Evolutionary conservation across 2,797 vertebrate genomes (phyloP), one percentile per base, ranked within the genome.

Genomic region (Capromys pilorides): DNA sequence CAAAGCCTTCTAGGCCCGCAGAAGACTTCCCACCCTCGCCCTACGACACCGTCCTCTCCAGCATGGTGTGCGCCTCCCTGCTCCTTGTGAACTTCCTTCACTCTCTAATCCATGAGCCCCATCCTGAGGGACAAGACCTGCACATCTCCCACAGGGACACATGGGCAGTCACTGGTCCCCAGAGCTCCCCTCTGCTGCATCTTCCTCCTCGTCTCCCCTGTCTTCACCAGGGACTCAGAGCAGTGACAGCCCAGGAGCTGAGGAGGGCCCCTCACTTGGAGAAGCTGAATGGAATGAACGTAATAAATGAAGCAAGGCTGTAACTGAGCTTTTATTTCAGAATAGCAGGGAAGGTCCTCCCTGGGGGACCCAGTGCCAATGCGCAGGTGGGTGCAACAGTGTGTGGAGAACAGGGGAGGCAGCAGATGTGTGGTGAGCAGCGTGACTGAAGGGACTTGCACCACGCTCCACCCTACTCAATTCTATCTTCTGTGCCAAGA

Each of bases 21-120:
- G 31, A 12, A 41, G 41, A 31, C 73, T 49, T 77, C 41, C 41
- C 73, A 77, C 5, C 24, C 31, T 49, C 26, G 1, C 41, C 73
- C 41, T 31, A 18, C 9, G 16, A 8, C 61, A 24, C 24, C 28
- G 26, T 24, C 26, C 33, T 61, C 16, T 4, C 77, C 10, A 33
- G 4, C n/a, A n/a, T 1, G 1, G 1, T 2, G 12, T 2, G 64
- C 0, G 22, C 2, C 7, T 6, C 8, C 24, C 6, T 66, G 0
- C 16, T 79, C 2, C n/a, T 41, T 66, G 24, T 28, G 5, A 51
- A 12, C 2, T 1, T 28, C 73, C 1, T 24, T 62, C 26, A n/a
- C 0, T 45, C 4, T 87, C 49, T 59, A 67, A 0, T 1, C 62
- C 14, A 2, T 11, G 8, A 33, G 22, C 7, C 86, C 3, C 19